A percentile compares a stretch with the other conserved stretches of the same genome.
phyloP scores from a whole-genome alignment of 2,113 vertebrate genomes.

The Daboia siamensis region DNA sequence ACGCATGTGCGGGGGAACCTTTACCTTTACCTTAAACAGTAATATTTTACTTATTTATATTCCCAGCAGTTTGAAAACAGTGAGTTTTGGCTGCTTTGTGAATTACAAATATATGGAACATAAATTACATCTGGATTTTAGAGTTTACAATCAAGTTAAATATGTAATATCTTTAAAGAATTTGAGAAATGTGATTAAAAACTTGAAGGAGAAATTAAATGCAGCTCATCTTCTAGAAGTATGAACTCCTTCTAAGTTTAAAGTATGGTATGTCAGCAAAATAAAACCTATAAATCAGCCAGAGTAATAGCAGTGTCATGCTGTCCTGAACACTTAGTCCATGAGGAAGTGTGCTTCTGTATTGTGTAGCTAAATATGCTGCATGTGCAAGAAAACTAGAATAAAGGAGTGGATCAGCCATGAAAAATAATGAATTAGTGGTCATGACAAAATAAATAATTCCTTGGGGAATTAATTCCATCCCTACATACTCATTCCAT shows the following conservation, averaged over 20 bases:
- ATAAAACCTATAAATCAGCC: not conserved
- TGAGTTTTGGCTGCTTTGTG: not conserved
- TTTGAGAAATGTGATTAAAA: not conserved
- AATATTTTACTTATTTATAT: not conserved
- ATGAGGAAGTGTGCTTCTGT: not conserved
- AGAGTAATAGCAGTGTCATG: not conserved
- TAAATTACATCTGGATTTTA: not conserved
- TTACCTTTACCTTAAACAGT: not conserved
- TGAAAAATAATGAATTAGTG: not conserved
- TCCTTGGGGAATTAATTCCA: slow-evolving; percentile 37
- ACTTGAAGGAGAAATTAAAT: fast-evolving
- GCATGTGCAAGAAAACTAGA: slow-evolving; percentile 20
- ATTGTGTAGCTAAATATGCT: not conserved
- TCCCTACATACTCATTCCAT: not conserved
- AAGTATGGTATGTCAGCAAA: not conserved
- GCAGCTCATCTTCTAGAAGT: not conserved
- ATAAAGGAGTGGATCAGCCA: fast-evolving
- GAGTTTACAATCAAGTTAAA: not conserved
- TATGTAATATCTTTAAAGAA: not conserved
- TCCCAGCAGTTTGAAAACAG: not conserved
- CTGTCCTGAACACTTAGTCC: not conserved
- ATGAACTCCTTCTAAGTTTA: not conserved
- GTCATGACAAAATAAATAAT: not conserved
- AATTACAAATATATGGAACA: not conserved
- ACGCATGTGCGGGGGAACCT: too few species aligned